A percentile compares a stretch with the other conserved stretches of the same genome.
Evolutionary conservation across 2,888 invertebrate species (phyloP).

Genomic region (Stenodera caucasica): DNA sequence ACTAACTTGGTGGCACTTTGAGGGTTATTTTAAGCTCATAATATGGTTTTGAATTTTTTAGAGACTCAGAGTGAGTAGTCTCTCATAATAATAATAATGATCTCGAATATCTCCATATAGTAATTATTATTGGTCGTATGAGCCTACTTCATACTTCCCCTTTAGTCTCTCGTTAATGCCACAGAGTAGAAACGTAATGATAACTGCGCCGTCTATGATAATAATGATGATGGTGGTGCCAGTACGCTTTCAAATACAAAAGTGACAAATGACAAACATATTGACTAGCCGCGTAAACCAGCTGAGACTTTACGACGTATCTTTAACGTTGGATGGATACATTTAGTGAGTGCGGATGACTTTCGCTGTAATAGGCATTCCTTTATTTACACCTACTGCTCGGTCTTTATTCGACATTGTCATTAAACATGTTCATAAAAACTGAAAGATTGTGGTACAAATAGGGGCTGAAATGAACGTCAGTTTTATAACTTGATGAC

Average conservation of each 20-base stretch:
- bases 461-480: background rate
- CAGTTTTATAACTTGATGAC: background rate
- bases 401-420: constrained; percentile 23
- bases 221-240: background rate
- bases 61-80: background rate
- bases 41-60: background rate
- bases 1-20: background rate
- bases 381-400: constrained; percentile 24
- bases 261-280: constrained; percentile 19
- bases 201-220: constrained; percentile 10
- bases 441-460: background rate
- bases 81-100: background rate
- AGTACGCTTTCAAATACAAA: constrained; percentile 14
- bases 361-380: background rate
- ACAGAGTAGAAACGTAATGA: constrained; percentile 5
- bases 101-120: too few relatives aligned
- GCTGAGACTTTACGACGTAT: background rate
- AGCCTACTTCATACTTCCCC: constrained; percentile 4
- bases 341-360: too few relatives aligned
- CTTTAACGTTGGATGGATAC: background rate
- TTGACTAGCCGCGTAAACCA: background rate
- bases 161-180: constrained; percentile 24
- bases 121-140: too few relatives aligned
- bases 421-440: constrained; percentile 37
- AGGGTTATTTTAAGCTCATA: background rate